A percentile compares a stretch with the other conserved stretches of the same genome.
phyloP scores from a whole-genome alignment of 2,888 invertebrate genomes.

The Tinea semifulvella region DNA sequence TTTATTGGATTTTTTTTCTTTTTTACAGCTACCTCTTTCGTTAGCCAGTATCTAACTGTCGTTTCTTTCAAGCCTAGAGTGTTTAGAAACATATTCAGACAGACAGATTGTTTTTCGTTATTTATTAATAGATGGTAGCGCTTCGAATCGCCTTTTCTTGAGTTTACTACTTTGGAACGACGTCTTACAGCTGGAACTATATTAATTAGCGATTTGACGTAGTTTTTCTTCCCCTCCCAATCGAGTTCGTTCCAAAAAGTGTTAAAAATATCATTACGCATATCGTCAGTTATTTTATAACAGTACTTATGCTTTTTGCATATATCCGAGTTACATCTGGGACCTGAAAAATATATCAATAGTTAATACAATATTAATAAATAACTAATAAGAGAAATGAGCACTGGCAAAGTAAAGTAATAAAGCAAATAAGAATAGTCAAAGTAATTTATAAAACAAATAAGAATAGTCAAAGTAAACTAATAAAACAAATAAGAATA shows the following conservation, averaged over 20 bases:
- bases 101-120: conserved; percentile 29
- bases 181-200: conserved; percentile 33
- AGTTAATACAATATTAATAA: too few relatives aligned
- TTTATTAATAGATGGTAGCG: conserved; percentile 30
- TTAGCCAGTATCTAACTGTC: conserved; percentile 38
- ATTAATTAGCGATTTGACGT: conserved; percentile 32
- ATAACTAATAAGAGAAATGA: too few relatives aligned
- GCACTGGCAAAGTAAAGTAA: too few relatives aligned
- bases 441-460: too few relatives aligned
- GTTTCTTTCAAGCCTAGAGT: conserved; percentile 46
- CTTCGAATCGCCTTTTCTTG: conserved; percentile 39
- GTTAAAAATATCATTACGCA: conserved; percentile 30
- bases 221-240: conserved; percentile 36
- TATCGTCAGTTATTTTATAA: conserved; percentile 25
- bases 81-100: conserved; percentile 38
- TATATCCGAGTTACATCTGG: conserved; percentile 29
- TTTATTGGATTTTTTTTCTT: conserved; percentile 30
- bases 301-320: conserved; percentile 34
- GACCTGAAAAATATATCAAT: too few relatives aligned
- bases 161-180: conserved; percentile 24
- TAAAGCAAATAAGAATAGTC: too few relatives aligned
- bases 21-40: conserved; percentile 23
- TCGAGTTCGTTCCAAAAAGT: conserved; percentile 41
- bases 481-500: too few relatives aligned
- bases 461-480: too few relatives aligned